A percentile compares a stretch with the other conserved stretches of the same genome.
Conservation (phyloP, 2,797 vertebrate genomes). For the Chelon auratus region DNA sequence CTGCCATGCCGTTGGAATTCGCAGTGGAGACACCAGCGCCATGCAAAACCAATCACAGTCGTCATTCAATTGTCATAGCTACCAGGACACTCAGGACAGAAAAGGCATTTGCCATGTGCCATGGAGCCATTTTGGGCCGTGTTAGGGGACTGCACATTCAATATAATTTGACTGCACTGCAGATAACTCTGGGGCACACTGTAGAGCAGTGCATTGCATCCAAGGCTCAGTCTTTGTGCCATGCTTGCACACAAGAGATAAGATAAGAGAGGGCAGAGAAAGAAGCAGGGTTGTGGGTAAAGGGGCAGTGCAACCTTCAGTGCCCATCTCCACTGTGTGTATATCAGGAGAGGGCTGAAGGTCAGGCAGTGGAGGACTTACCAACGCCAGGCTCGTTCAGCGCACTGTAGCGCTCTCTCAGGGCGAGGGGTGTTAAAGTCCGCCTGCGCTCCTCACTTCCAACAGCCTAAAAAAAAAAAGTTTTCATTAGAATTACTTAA, state of each 20-base stretch:
- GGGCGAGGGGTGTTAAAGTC: slow-evolving; percentile 91
- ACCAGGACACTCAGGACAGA: slow-evolving; percentile 67
- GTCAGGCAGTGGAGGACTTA: slow-evolving; percentile 75
- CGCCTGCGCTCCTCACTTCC: slow-evolving; percentile 92
- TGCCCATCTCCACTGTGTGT: slow-evolving; percentile 58
- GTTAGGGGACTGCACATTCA: slow-evolving; percentile 54
- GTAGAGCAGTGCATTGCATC: slow-evolving; percentile 79
- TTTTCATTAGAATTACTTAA: neutral
- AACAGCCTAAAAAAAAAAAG: slow-evolving; percentile 78
- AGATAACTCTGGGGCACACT: slow-evolving; percentile 59
- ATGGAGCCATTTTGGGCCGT: slow-evolving; percentile 57
- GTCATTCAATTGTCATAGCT: slow-evolving; percentile 71
- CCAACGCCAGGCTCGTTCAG: slow-evolving; percentile 91
- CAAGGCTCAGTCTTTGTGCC: slow-evolving; percentile 82
- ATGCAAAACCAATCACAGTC: slow-evolving; percentile 78
- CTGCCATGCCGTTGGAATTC: slow-evolving; percentile 82
- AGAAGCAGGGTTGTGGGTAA: slow-evolving; percentile 74
- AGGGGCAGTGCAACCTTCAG: slow-evolving; percentile 79
- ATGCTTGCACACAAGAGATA: slow-evolving; percentile 78
- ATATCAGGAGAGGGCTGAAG: slow-evolving; percentile 56
- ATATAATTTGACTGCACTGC: slow-evolving; percentile 64
- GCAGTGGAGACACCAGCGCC: slow-evolving; percentile 83
- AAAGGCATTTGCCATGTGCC: slow-evolving; percentile 56
- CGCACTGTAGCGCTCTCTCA: slow-evolving; percentile 93
- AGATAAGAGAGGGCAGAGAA: slow-evolving; percentile 62